Evolutionary conservation across 1,140 invertebrate genomes (phyloP), one percentile per base, ranked within the genome.

Genomic region (Drosophila bocki): DNA sequence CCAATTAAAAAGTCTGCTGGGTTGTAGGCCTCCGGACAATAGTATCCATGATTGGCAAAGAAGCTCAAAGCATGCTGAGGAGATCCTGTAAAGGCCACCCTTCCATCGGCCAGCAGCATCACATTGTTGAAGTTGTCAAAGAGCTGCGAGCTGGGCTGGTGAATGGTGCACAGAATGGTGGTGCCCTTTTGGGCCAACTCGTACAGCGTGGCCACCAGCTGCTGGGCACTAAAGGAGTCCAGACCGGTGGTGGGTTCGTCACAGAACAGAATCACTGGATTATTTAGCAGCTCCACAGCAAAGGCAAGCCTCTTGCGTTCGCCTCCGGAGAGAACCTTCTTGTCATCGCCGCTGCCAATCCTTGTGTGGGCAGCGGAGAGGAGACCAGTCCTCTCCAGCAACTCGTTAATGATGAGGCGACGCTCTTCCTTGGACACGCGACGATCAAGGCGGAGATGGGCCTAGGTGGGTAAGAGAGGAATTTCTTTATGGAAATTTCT

Each of bases 191-290:
- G 91, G 1, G 95, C 95, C 87, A 96, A 95, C 29, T 93, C 93
- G 44, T 95, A 95, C 91, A 98, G 94, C 78, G 96, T 95, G 3
- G 94, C 93, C n/a, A 99, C 95, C 47, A 99, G 93, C 91, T 97
- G 97, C 78, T 96, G 95, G 0, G 98, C 98, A 86, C 98, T 98
- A 82, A 96, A 98, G 0, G 98, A 97, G 92, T 99, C 98, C 47
- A 99, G 93, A 0, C 98, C 96, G 0, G 96, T 99, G 0, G 98
- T 99, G 6, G 98, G 98, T 90, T 99, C 99, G 91, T 99, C 99
- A 91, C 98, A 98, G 93, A 99, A 99, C 67, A 99, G 93, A 33
- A 99, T 94, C 4, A 97, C 95, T 0, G 98, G 98, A 94, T 99
- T 97, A 12, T 97, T 99, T 17, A 99, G 91, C 19, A 99, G 93